These are phyloP conservation scores for Osmoderma eremita DNA, from an alignment of 2,888 invertebrate genomes.

Conservation along the genomic window DNA sequence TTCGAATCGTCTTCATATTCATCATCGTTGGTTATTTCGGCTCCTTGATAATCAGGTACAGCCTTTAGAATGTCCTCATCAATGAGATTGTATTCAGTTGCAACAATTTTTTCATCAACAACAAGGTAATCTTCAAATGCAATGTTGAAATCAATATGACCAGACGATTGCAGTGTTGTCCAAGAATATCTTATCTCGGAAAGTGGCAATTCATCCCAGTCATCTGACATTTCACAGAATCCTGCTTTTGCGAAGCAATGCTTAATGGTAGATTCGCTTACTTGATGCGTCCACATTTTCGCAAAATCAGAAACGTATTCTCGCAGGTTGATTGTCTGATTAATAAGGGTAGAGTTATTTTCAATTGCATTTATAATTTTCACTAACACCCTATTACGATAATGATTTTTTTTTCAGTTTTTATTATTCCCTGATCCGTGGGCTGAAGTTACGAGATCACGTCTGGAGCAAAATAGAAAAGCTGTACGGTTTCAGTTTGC, in stretches of 20 bases:
- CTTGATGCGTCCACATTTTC: too few species aligned
- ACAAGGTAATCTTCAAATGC: background rate
- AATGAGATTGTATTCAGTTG: background rate
- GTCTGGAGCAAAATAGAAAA: too few species aligned
- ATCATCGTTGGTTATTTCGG: background rate
- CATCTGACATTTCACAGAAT: background rate
- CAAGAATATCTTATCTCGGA: constrained; percentile 7
- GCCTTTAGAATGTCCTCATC: background rate
- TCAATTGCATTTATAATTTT: background rate
- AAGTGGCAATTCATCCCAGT: background rate
- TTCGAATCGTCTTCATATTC: background rate
- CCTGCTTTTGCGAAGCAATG: background rate
- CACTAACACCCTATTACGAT: background rate
- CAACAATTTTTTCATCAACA: background rate
- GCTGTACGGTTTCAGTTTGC: too few species aligned
- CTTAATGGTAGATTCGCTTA: constrained; percentile 7
- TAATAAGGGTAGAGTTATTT: too few species aligned
- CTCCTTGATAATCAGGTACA: background rate
- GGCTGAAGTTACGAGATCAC: too few species aligned
- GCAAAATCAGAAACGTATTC: too few species aligned
- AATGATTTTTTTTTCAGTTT: background rate
- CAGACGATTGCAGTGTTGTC: background rate
- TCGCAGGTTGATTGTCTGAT: too few species aligned
- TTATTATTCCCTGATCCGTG: too few species aligned
- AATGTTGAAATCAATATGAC: constrained; percentile 8